Conservation (phyloP, 2,113 vertebrate species). For the Neogobius melanostomus region DNA sequence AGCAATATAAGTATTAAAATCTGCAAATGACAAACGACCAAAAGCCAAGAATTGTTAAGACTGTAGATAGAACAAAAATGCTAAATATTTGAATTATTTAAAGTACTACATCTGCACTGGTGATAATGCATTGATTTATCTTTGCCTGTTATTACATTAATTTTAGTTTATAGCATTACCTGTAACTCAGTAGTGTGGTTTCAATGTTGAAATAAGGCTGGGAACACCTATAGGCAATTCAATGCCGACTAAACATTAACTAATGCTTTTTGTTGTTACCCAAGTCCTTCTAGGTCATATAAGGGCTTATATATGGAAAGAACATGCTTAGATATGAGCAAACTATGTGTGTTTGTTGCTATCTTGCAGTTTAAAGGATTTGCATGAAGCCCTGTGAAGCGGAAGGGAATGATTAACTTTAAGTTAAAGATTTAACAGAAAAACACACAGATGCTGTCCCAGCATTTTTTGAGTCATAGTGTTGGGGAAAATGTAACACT, state of each 20-base stretch:
- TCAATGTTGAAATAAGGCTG: too few relatives aligned
- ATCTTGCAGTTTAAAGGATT: constrained; percentile 28
- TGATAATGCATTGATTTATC: neutral
- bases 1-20: too few relatives aligned
- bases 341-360: constrained; percentile 1
- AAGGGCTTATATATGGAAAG: neutral
- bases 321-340: constrained; percentile 13
- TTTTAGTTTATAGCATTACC: neutral
- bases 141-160: neutral
- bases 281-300: neutral
- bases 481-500: neutral
- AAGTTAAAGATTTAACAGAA: constrained; percentile 1
- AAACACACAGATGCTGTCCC: neutral
- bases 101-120: too few relatives aligned
- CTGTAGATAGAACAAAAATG: too few relatives aligned
- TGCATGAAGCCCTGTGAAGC: constrained; percentile 29
- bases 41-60: too few relatives aligned
- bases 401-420: constrained; percentile 27
- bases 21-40: too few relatives aligned
- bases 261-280: neutral
- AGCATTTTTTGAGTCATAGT: neutral
- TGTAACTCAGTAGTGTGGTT: neutral
- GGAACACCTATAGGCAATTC: neutral
- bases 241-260: neutral
- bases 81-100: too few relatives aligned